phyloP scores from a whole-genome alignment of 2,888 invertebrate genomes.

The Amphipyra berbera region DNA sequence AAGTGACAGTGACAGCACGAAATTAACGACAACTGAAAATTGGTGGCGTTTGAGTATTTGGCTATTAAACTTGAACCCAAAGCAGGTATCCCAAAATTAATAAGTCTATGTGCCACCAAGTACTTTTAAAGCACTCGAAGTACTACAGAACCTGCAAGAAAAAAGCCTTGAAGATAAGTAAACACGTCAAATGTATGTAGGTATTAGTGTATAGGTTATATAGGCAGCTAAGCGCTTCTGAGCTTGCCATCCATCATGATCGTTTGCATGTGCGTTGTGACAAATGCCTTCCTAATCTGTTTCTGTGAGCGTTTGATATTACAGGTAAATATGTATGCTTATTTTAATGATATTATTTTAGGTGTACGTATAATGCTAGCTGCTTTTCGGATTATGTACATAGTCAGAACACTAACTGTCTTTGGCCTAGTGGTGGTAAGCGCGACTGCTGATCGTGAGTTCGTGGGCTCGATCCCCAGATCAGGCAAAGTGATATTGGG shows the following conservation, averaged over 20 bases:
- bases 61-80: too few species aligned
- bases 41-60: too few species aligned
- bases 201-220: slow-evolving; percentile 15
- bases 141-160: too few species aligned
- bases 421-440: too few species aligned
- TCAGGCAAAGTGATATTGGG: too few species aligned
- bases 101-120: too few species aligned
- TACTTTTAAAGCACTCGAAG: too few species aligned
- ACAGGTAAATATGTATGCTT: slow-evolving; percentile 54
- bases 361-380: not conserved
- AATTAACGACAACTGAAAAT: too few species aligned
- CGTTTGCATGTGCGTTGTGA: slow-evolving; percentile 77
- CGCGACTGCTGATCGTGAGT: too few species aligned
- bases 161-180: not conserved
- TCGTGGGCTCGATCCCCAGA: too few species aligned
- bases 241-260: slow-evolving; percentile 75
- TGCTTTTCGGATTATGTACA: not conserved
- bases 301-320: slow-evolving; percentile 53
- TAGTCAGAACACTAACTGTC: not conserved
- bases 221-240: slow-evolving; percentile 46
- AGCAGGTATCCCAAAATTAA: too few species aligned
- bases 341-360: slow-evolving; percentile 38
- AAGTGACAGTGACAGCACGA: too few species aligned
- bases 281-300: slow-evolving; percentile 81
- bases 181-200: slow-evolving; percentile 13